Conservation (phyloP, 2,888 invertebrate species). For the Eupithecia pulchellata region DNA sequence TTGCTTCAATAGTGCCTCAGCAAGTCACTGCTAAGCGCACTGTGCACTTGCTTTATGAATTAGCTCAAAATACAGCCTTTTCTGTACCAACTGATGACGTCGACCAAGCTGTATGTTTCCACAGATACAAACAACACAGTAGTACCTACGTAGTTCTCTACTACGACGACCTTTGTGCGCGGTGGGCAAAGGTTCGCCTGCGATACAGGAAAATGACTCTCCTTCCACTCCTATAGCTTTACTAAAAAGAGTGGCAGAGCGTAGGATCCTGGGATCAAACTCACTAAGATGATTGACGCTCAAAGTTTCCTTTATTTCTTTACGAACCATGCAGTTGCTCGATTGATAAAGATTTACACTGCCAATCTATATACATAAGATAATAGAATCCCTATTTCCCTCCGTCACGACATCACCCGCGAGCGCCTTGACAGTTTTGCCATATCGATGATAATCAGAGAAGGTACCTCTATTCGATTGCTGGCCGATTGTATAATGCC, state of each 20-base stretch:
- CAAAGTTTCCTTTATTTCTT: background rate
- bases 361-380: too few species aligned
- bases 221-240: background rate
- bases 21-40: background rate
- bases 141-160: background rate
- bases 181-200: too few species aligned
- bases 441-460: too few species aligned
- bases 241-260: background rate
- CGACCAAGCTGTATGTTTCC: background rate
- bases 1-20: background rate
- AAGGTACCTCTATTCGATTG: too few species aligned
- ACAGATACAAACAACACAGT: background rate
- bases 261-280: background rate
- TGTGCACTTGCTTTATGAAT: too few species aligned
- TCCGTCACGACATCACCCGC: too few species aligned
- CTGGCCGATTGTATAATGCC: too few species aligned
- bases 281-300: background rate
- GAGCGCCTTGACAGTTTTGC: too few species aligned
- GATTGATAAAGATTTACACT: background rate
- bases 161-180: too few species aligned
- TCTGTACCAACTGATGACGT: background rate
- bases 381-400: too few species aligned
- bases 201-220: too few species aligned
- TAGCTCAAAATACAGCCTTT: background rate
- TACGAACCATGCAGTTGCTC: background rate